Evolutionary conservation across 2,888 invertebrate genomes (phyloP).

Genomic region (Chrysomela aeneicollis): DNA sequence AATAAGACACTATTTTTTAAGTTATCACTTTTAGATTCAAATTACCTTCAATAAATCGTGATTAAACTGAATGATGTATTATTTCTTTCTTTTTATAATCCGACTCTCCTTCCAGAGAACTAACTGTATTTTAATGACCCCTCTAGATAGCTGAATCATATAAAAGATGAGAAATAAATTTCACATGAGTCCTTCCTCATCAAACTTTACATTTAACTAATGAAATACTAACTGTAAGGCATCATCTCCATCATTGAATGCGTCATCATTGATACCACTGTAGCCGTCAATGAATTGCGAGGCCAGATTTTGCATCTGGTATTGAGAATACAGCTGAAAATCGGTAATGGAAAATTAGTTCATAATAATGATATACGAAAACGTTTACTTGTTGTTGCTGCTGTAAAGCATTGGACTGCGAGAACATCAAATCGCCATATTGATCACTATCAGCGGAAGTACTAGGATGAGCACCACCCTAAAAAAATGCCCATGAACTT

Average conservation of each 20-base stretch:
- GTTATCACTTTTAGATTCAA: too few species aligned
- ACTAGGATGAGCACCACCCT: constrained; percentile 61
- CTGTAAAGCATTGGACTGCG: constrained; percentile 63
- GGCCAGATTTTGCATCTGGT: constrained; percentile 70
- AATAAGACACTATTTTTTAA: too few species aligned
- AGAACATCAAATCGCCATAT: constrained; percentile 64
- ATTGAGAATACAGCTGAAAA: constrained; percentile 66
- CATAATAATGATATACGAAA: constrained; percentile 6
- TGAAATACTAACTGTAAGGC: constrained; percentile 62
- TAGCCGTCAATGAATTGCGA: constrained; percentile 69
- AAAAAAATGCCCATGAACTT: constrained; percentile 25
- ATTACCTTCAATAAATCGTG: too few species aligned
- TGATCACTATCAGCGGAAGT: constrained; percentile 64
- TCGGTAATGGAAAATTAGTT: constrained; percentile 29
- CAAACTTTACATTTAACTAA: background rate
- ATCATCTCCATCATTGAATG: constrained; percentile 69
- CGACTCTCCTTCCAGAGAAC: too few species aligned
- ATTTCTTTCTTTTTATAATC: too few species aligned
- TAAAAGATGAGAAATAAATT: constrained; percentile 1
- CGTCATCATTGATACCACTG: constrained; percentile 68
- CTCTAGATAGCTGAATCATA: too few species aligned
- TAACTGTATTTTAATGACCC: too few species aligned
- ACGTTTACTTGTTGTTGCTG: constrained; percentile 50
- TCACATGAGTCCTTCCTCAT: too few species aligned
- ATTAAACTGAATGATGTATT: too few species aligned